A percentile compares a stretch with the other conserved stretches of the same genome.
These are phyloP conservation scores for Scolopax rusticola DNA, from an alignment of 2,797 vertebrate species.

Conservation along the genomic window DNA sequence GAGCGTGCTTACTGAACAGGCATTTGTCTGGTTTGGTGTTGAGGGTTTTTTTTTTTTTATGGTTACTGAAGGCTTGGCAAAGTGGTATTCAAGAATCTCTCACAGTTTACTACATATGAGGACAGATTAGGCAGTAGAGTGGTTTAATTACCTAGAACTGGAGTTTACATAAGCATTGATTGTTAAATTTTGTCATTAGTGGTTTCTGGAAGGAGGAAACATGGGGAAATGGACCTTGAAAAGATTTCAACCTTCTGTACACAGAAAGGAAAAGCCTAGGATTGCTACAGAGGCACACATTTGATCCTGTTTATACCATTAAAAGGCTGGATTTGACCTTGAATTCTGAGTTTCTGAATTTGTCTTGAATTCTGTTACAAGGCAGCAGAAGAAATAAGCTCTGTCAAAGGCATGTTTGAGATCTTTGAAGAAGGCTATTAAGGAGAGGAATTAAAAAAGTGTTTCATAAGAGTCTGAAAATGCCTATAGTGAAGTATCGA, in stretches of 20 bases:
- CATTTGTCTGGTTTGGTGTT: neutral
- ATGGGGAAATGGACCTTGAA: neutral
- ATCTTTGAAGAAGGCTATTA: neutral
- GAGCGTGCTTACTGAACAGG: neutral
- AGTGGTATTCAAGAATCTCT: neutral
- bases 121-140: neutral
- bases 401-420: neutral
- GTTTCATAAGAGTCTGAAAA: neutral
- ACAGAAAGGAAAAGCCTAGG: neutral
- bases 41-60: neutral
- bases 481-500: too few species aligned
- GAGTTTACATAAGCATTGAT: neutral
- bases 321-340: neutral
- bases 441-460: neutral
- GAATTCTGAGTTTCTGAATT: too few species aligned
- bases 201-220: neutral
- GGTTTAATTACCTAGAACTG: neutral
- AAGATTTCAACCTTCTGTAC: neutral
- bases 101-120: neutral
- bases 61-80: neutral
- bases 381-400: neutral
- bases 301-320: neutral
- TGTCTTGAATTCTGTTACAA: neutral
- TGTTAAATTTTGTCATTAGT: neutral
- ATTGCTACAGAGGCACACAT: neutral